Base-by-base conservation (phyloP, 2,888 invertebrate species). In the Zaprionus obscuricornis region DNA sequence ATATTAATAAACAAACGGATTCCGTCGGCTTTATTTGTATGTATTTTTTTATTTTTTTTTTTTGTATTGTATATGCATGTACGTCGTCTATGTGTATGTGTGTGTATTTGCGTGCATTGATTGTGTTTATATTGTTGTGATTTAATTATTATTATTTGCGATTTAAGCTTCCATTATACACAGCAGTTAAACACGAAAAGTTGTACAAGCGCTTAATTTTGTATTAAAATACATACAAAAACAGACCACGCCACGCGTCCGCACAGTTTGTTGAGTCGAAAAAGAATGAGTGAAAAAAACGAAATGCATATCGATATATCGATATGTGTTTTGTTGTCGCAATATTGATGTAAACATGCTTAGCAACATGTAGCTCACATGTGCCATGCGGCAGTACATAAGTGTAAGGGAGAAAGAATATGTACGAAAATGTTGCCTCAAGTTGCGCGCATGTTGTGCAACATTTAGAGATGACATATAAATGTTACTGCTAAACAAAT, bases 221-320 rank as follows among this genome's bases (percentile, higher is more conserved):
- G 43, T 55, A 40, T 37, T 60, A 37, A 71, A 68, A 68, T 67
- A 67, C 67, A 72, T 66, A 68, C 68, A 51, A 68, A 66, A 66
- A 60, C 68, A 60, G 67, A 68, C 62, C 67, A 72, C 72, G 68
- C 68, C 68, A 68, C 68, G 68, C 68, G 68, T 68, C 68, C 72
- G 68, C 33, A 49, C 68, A 45, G 72, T 60, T 71, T 66, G 72
- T 66, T 55, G 60, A 55, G 39, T 71, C 68, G 60, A 42, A 71
- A 68, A 71, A 54, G 68, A 68, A 68, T 68, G 68, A 67, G 36
- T 45, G 52, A 27, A 70, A 67, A 55, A 39, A 13, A n/a, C 16
- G 3, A 24, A 33, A 18, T 11, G 4, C 39, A 8, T 51, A 64
- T 49, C 37, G 52, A 45, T 52, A 40, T 64, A 67, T 67, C 66